A percentile compares a stretch with the other conserved stretches of the same genome.
Evolutionary conservation across 2,888 invertebrate species (phyloP).

Genomic region (Pinctada fucata): DNA sequence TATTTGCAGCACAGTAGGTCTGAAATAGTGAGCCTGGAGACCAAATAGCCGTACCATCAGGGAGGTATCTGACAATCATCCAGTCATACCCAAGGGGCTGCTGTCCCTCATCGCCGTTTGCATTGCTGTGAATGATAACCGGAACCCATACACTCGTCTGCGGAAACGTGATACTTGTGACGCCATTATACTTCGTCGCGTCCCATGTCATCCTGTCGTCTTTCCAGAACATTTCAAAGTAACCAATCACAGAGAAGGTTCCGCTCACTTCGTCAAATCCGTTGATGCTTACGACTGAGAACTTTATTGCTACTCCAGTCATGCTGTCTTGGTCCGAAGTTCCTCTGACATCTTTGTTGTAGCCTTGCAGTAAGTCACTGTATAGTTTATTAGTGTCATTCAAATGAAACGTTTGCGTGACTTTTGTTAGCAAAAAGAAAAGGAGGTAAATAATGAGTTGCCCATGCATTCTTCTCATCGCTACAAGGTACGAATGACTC

Average conservation of each 20-base stretch:
- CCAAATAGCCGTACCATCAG: no score
- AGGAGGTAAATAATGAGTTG: no score
- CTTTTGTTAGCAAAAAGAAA: no score
- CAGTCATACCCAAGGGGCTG: no score
- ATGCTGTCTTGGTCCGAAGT: neutral
- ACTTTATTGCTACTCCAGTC: neutral
- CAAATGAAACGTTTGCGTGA: no score
- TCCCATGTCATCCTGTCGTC: constrained; percentile 19
- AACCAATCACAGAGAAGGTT: constrained; percentile 11
- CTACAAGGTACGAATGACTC: no score
- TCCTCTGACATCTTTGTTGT: constrained; percentile 19
- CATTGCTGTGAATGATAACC: neutral
- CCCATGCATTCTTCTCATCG: no score
- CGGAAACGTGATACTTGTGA: neutral
- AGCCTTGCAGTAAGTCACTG: neutral
- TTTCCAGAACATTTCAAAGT: constrained; percentile 7
- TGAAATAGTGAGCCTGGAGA: no score
- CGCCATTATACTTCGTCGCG: constrained; percentile 4
- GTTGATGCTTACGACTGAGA: neutral
- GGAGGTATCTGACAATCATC: no score
- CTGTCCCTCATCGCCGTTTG: no score
- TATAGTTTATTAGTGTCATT: neutral
- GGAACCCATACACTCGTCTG: constrained; percentile 5
- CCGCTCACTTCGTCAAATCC: constrained; percentile 17
- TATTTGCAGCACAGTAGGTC: no score